Conservation (phyloP, 1,140 invertebrate genomes). For the Trachymyrmex septentrionalis region DNA sequence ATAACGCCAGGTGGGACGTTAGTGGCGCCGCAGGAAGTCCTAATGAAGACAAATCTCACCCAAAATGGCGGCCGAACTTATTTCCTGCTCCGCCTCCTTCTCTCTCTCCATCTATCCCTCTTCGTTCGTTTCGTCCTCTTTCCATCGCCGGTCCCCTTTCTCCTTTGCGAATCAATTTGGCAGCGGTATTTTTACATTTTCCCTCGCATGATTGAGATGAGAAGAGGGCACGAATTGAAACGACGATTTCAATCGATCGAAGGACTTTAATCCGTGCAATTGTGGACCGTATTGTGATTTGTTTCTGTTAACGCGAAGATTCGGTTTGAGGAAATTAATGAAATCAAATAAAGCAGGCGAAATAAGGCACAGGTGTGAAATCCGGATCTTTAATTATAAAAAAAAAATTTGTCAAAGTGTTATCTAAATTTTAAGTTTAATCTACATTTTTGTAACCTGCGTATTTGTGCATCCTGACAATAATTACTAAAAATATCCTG, state of each 20-base stretch:
- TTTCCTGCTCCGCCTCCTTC: constrained; percentile 78
- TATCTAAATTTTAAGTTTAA: too few relatives aligned
- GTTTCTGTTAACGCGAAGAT: neutral
- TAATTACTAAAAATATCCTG: neutral
- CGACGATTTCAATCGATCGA: constrained; percentile 1
- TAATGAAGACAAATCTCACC: constrained; percentile 86
- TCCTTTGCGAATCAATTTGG: constrained; percentile 50
- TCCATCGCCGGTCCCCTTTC: constrained; percentile 1
- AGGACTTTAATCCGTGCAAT: neutral
- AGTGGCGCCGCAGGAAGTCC: constrained; percentile 82
- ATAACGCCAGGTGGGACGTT: constrained; percentile 83
- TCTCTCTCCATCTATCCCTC: constrained; percentile 37
- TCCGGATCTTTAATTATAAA: neutral
- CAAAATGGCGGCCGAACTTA: constrained; percentile 81
- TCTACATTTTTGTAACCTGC: neutral
- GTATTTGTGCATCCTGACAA: neutral
- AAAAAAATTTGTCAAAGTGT: neutral
- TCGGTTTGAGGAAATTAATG: too few relatives aligned
- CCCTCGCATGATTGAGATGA: constrained; percentile 15
- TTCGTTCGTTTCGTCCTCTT: constrained; percentile 1
- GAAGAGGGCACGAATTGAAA: constrained; percentile 23
- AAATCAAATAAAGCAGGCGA: too few relatives aligned
- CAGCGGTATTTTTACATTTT: constrained; percentile 47
- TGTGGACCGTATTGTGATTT: neutral
- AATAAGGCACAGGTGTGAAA: too few relatives aligned